Percentiles rank a stretch among this genome's conserved stretches.
Evolutionary conservation across 2,113 vertebrate genomes (phyloP).

Genomic region (Phalacrocorax brasilianus): DNA sequence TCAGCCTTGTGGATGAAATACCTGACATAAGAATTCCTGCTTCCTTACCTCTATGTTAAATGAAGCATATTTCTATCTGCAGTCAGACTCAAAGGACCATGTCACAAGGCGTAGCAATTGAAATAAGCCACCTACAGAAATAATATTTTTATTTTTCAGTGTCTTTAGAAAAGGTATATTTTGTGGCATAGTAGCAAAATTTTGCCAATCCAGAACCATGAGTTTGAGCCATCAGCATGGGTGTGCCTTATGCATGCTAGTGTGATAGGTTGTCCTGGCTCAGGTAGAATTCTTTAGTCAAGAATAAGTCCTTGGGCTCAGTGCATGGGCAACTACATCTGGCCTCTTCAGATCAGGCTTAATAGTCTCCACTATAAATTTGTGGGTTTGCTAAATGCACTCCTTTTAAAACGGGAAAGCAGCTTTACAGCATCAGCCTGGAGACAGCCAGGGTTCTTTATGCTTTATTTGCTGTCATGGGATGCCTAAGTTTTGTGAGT

Average conservation of each 20-base stretch:
- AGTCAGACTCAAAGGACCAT: neutral
- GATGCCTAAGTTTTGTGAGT: neutral
- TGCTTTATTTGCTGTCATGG: neutral
- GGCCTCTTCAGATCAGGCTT: neutral
- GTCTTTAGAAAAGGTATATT: neutral
- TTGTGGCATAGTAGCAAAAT: neutral
- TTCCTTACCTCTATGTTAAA: neutral
- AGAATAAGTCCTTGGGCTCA: neutral
- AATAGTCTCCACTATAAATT: neutral
- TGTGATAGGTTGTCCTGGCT: neutral
- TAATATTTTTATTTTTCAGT: neutral
- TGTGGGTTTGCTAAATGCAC: neutral
- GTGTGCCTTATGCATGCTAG: neutral
- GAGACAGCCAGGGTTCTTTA: neutral
- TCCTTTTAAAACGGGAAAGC: neutral
- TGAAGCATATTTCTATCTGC: neutral
- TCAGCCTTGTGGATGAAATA: neutral
- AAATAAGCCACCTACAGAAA: neutral
- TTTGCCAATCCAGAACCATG: neutral
- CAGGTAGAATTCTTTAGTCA: neutral
- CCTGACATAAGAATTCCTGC: neutral
- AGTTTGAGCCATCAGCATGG: neutral
- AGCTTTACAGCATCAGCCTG: neutral
- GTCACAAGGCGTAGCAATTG: neutral
- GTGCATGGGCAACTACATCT: neutral